Base-by-base conservation (phyloP, 2,888 invertebrate species). In the Trisateles emortualis region DNA sequence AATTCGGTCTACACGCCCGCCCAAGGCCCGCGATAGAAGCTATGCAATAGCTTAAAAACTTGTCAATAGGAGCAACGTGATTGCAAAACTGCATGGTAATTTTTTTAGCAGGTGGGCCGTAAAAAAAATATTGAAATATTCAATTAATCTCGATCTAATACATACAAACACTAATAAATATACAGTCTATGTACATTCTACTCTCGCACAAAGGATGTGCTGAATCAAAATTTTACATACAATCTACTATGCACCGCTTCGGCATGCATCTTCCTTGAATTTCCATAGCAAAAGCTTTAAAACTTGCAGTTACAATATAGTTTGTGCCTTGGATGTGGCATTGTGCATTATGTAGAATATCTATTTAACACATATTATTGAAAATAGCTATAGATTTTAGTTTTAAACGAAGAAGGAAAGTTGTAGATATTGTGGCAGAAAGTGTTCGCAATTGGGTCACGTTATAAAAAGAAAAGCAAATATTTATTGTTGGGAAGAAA, bases 191-290 rank as follows among this genome's bases (percentile, higher is more conserved):
- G 14, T 30, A 40, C 1, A 46, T 10, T 38, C 19, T n/a, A 11
- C 39, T 6, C 8, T 17, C 13, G 29, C 68, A 76, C 74, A 78
- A 79, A 77, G 72, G 69, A 63, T 59, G 63, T 50, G 51, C 60
- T 68, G 74, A 79, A 81, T 79, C 73, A 79, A 78, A 81, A 81
- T 81, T 84, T 84, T 77, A 83, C 80, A 83, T 83, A 64, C 76
- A 76, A 83, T 82, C 74, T 79, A 53, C 63, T 72, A 75, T 79
- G 80, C 79, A 77, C 63, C 67, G 69, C 61, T 66, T 65, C 65
- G 60, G 67, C 59, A 56, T 74, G 76, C 78, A 77, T 80, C 79
- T 79, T 74, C 71, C 40, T 60, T 59, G 72, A 72, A 86, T 86
- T 85, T 77, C 74, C 86, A 85, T 86, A 76, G 65, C 84, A 84